A percentile compares a stretch with the other conserved stretches of the same genome.
Conservation (phyloP, 2,888 invertebrate species). For the Leptinotarsa peninsularis region DNA sequence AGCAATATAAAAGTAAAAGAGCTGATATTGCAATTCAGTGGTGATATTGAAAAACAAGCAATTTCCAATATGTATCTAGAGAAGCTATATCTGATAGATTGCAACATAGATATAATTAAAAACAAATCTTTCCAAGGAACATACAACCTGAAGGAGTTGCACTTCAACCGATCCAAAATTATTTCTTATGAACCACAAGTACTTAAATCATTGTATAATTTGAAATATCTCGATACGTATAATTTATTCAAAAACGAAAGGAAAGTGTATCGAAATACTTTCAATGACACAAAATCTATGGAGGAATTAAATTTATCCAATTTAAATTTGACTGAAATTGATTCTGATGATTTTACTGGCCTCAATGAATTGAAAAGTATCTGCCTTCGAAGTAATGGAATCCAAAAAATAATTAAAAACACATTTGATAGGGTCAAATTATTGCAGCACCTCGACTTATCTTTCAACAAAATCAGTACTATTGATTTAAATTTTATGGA, state of each 20-base stretch:
- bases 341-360: neutral
- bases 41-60: conserved; percentile 14
- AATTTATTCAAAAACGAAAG: conserved; percentile 14
- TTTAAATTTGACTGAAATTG: neutral
- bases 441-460: neutral
- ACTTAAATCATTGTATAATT: conserved; percentile 21
- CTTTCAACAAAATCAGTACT: neutral
- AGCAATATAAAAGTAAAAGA: conserved; percentile 22
- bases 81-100: conserved; percentile 11
- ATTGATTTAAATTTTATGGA: neutral
- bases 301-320: neutral
- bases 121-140: conserved; percentile 28
- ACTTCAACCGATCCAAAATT: conserved; percentile 12
- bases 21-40: conserved; percentile 18
- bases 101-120: conserved; percentile 21
- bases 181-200: conserved; percentile 13
- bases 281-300: neutral
- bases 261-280: neutral
- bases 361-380: neutral
- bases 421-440: neutral
- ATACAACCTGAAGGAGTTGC: conserved; percentile 25
- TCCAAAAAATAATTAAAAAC: neutral
- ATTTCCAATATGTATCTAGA: conserved; percentile 25
- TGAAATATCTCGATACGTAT: conserved; percentile 15
- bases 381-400: neutral